Percentiles rank a stretch among this genome's conserved stretches.
Evolutionary conservation across 2,888 invertebrate genomes (phyloP).

Genomic region (Dascillus cervinus): DNA sequence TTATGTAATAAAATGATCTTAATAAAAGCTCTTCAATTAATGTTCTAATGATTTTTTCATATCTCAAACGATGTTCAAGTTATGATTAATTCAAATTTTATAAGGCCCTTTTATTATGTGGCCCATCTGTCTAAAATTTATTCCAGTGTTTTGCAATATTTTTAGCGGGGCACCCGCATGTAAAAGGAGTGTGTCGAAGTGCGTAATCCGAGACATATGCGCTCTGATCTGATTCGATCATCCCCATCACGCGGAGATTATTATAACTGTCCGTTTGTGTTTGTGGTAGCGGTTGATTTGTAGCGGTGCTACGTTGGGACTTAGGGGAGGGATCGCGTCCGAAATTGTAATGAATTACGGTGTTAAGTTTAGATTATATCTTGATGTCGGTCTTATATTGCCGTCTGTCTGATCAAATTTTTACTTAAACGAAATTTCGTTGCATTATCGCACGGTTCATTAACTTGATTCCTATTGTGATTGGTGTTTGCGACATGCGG

Average conservation of each 20-base stretch:
- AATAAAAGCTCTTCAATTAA: too few relatives aligned
- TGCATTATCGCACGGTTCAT: constrained; percentile 15
- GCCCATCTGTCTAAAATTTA: too few relatives aligned
- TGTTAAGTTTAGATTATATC: constrained; percentile 21
- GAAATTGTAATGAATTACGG: constrained; percentile 29
- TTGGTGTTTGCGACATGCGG: constrained; percentile 18
- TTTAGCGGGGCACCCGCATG: too few relatives aligned
- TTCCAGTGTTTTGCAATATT: too few relatives aligned
- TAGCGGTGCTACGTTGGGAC: constrained; percentile 25
- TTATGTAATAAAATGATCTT: too few relatives aligned
- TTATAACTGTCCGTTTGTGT: constrained; percentile 26
- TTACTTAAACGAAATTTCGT: constrained; percentile 17
- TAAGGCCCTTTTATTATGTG: too few relatives aligned
- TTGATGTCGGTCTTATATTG: too few relatives aligned
- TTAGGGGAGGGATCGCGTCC: constrained; percentile 24
- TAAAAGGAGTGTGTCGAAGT: too few relatives aligned
- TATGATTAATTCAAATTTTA: too few relatives aligned
- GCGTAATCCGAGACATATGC: constrained; percentile 33
- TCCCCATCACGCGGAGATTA: constrained; percentile 29
- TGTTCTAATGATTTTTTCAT: too few relatives aligned
- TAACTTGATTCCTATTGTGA: constrained; percentile 16
- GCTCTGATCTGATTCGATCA: constrained; percentile 34
- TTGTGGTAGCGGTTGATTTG: constrained; percentile 26
- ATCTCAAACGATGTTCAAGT: too few relatives aligned
- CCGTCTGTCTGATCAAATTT: too few relatives aligned